A percentile compares a stretch with the other conserved stretches of the same genome.
Conservation (phyloP, 1,140 invertebrate species). For the Leptonema lineaticorne region DNA sequence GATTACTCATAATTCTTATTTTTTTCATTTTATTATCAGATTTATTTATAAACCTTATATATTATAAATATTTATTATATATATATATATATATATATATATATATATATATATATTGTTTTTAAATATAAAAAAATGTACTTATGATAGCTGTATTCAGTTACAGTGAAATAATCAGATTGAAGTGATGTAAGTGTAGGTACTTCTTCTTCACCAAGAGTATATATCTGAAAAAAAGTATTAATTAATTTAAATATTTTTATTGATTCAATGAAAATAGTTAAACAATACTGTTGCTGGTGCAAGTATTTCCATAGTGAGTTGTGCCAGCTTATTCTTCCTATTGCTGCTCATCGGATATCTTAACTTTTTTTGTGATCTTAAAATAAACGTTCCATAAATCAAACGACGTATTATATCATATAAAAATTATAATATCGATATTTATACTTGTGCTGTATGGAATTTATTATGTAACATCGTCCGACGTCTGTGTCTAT, state of each 20-base stretch:
- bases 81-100: too few relatives aligned
- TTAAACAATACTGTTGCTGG: conserved; percentile 54
- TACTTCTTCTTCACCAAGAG: conserved; percentile 62
- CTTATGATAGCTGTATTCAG: conserved; percentile 54
- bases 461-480: conserved; percentile 67
- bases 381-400: too few relatives aligned
- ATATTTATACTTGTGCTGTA: conserved; percentile 54
- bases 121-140: too few relatives aligned
- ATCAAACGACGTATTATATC: not conserved
- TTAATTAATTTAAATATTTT: not conserved
- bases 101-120: too few relatives aligned
- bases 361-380: conserved; percentile 39
- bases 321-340: conserved; percentile 54
- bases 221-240: conserved; percentile 56
- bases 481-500: conserved; percentile 65
- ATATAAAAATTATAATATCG: conserved; percentile 13
- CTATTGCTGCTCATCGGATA: conserved; percentile 54
- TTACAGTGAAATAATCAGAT: conserved; percentile 56
- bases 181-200: conserved; percentile 61
- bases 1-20: not conserved
- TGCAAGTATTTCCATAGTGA: conserved; percentile 58
- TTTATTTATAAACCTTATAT: not conserved
- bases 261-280: not conserved
- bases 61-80: not conserved
- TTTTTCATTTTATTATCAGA: not conserved